Conservation (phyloP, 2,888 invertebrate genomes). For the Endomychus coccineus region DNA sequence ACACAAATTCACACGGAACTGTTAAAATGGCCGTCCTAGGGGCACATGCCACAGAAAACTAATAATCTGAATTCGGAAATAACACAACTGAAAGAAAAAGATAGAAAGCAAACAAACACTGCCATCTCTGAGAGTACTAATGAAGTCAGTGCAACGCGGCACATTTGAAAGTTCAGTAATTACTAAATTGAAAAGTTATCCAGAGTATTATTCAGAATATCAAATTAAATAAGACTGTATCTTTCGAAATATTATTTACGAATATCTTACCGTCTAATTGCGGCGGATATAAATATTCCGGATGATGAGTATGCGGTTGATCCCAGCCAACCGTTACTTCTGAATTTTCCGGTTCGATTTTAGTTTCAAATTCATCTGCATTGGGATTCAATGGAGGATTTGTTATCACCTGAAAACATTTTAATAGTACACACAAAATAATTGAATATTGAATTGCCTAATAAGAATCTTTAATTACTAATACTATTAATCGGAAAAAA, state of each 20-base stretch:
- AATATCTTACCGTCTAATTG: not conserved
- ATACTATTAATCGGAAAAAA: too few relatives aligned
- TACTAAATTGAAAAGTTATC: too few relatives aligned
- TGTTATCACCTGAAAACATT: not conserved
- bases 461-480: too few relatives aligned
- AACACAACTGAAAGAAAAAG: constrained; percentile 38
- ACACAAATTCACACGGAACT: constrained; percentile 57
- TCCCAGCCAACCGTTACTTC: not conserved
- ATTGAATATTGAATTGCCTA: too few relatives aligned
- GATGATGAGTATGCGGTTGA: not conserved
- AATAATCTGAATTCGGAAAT: constrained; percentile 39
- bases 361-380: not conserved
- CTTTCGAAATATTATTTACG: too few relatives aligned
- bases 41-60: constrained; percentile 58
- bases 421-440: too few relatives aligned
- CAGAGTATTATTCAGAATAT: too few relatives aligned
- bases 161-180: too few relatives aligned
- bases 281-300: not conserved
- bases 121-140: constrained; percentile 24
- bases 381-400: not conserved
- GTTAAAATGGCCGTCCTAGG: constrained; percentile 63
- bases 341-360: not conserved
- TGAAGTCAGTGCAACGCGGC: not conserved
- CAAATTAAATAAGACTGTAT: too few relatives aligned
- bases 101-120: constrained; percentile 29